Evolutionary conservation across 1,140 invertebrate species (phyloP), one percentile per base, ranked within the genome.

Genomic region (Rhagoletis pomonella): DNA sequence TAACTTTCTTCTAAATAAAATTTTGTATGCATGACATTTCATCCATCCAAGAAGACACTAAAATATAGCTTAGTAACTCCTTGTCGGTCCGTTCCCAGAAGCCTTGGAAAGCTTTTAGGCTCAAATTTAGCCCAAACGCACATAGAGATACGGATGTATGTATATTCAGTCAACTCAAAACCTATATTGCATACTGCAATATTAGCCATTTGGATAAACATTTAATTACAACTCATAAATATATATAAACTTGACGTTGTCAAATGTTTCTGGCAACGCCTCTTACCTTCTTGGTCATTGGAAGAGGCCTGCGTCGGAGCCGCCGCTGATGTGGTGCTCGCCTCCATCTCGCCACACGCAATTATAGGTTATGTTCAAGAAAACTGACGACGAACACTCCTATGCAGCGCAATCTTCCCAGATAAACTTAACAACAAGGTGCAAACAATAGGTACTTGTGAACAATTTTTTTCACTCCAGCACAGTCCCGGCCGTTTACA

Each of bases 361-460:
- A 29, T 42, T 81, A 42, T 81, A 81, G 73, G 73, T 81, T 81
- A 81, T 81, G 73, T 81, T 81, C n/a, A n/a, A 10, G 50, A n/a
- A 1, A 29, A 29, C 29, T 29, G 29, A 29, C 29, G 29, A 55
- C 47, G 10, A 81, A 55, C 42, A 73, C 39, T 29, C n/a, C 47
- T 81, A 19, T 81, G 5, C 6, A 29, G 69, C 17, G 69, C n/a
- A 73, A 42, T 55, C 73, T 3, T 44, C 17, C 17, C 19, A 55
- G 42, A 50, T 39, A 73, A 73, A 50, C 19, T 47, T n/a, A 81
- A 55, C 29, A 6, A 58, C 73, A 6, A 81, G n/a, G 44, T 6
- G 5, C 29, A 29, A 29, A 9, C n/a, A 55, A 29, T 19, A 10
- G 47, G 14, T 47, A 3, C 42, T 29, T 6, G n/a, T 9, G 7